A percentile compares a stretch with the other conserved stretches of the same genome.
These are phyloP conservation scores for Plecotus auritus DNA, from an alignment of 2,113 vertebrate species.

Conservation along the genomic window DNA sequence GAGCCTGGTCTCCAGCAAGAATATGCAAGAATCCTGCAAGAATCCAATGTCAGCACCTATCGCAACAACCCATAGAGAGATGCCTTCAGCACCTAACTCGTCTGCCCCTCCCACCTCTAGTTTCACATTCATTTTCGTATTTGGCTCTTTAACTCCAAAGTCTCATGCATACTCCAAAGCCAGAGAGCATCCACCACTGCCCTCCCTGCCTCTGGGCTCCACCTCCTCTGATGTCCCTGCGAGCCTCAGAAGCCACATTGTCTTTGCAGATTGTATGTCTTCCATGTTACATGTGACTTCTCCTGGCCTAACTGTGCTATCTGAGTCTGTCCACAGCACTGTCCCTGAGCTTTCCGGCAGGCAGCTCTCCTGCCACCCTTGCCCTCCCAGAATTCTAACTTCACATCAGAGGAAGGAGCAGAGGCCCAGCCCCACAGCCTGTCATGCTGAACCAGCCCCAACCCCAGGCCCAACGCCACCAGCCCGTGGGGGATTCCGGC, in stretches of 20 bases:
- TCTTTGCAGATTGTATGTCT: not conserved
- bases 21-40: constrained; percentile 20
- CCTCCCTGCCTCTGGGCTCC: not conserved
- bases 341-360: not conserved
- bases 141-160: not conserved
- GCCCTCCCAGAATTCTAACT: no score
- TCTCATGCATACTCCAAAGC: not conserved
- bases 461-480: not conserved
- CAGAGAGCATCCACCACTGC: not conserved
- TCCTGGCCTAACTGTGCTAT: not conserved
- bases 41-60: not conserved
- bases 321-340: accelerated
- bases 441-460: not conserved
- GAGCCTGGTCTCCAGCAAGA: not conserved
- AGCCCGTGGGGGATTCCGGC: not conserved
- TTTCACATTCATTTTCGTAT: not conserved
- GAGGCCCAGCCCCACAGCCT: not conserved
- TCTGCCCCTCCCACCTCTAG: not conserved
- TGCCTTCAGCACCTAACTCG: not conserved
- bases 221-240: not conserved
- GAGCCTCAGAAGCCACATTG: not conserved
- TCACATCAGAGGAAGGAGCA: not conserved
- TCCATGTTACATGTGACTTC: not conserved
- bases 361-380: no score
- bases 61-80: not conserved